A percentile compares a stretch with the other conserved stretches of the same genome.
Evolutionary conservation across 2,888 invertebrate genomes (phyloP).

Genomic region (Gryllus longicercus): DNA sequence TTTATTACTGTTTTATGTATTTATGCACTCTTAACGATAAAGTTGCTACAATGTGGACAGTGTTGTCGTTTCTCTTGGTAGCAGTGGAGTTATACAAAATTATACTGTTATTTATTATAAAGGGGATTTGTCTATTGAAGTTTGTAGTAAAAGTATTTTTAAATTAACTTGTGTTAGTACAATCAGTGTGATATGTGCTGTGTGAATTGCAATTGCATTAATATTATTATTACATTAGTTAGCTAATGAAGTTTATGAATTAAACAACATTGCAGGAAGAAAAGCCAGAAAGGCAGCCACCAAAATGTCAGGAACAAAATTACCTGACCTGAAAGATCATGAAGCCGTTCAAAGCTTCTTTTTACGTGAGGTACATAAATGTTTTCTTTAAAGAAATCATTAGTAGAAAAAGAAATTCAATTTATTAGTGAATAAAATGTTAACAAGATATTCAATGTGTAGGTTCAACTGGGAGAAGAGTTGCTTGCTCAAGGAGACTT

Average conservation of each 20-base stretch:
- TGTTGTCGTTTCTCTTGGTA: too few species aligned
- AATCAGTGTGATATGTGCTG: background rate
- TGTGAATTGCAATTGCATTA: background rate
- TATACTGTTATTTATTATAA: too few species aligned
- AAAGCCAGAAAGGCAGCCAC: constrained; percentile 49
- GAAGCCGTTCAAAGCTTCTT: constrained; percentile 92
- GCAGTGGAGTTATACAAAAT: too few species aligned
- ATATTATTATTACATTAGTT: background rate
- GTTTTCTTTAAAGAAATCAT: too few species aligned
- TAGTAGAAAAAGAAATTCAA: background rate
- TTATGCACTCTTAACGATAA: too few species aligned
- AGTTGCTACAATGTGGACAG: too few species aligned
- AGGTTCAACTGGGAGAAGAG: constrained; percentile 93
- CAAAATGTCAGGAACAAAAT: constrained; percentile 43
- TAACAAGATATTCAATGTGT: constrained; percentile 38
- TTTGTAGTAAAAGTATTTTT: too few species aligned
- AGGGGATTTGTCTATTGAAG: too few species aligned
- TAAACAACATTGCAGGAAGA: constrained; percentile 53
- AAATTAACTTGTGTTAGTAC: background rate
- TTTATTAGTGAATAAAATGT: constrained; percentile 11
- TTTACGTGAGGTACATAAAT: constrained; percentile 55
- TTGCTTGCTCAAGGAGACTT: constrained; percentile 80
- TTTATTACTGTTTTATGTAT: too few species aligned
- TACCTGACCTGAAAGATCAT: constrained; percentile 88
- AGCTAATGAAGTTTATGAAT: constrained; percentile 31